A percentile compares a stretch with the other conserved stretches of the same genome.
Evolutionary conservation across 2,797 vertebrate species (phyloP).

Genomic region (Sparidentex hasta): DNA sequence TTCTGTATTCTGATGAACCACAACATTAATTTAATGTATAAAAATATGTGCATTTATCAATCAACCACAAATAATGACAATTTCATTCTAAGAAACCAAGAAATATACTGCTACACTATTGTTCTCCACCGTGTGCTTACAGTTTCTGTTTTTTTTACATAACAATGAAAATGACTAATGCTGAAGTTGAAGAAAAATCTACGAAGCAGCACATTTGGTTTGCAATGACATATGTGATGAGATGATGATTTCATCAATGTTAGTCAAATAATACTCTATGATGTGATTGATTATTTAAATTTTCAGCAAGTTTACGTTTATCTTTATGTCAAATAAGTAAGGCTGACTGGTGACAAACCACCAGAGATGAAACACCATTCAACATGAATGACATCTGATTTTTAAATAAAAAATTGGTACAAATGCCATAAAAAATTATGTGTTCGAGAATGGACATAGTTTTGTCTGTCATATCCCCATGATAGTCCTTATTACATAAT

Average conservation of each 20-base stretch:
- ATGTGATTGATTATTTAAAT: constrained; percentile 17
- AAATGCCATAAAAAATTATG: constrained; percentile 28
- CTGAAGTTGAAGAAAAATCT: constrained; percentile 34
- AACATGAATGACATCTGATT: constrained; percentile 75
- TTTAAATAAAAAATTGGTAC: constrained; percentile 41
- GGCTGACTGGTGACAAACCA: constrained; percentile 67
- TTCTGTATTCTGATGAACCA: constrained; percentile 34
- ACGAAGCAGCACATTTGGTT: constrained; percentile 57
- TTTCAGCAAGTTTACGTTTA: constrained; percentile 25
- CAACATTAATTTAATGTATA: constrained; percentile 48
- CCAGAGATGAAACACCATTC: constrained; percentile 68
- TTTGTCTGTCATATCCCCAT: constrained; percentile 20
- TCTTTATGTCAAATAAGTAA: constrained; percentile 49
- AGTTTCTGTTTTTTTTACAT: constrained; percentile 12
- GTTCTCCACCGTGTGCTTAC: constrained; percentile 23
- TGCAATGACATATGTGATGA: constrained; percentile 29
- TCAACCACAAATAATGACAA: constrained; percentile 30
- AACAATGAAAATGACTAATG: constrained; percentile 15
- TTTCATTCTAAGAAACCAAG: constrained; percentile 33
- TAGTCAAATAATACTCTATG: constrained; percentile 21
- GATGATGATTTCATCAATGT: background rate
- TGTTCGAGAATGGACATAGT: constrained; percentile 50
- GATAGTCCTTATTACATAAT: constrained; percentile 27
- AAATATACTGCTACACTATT: constrained; percentile 10
- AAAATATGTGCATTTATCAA: constrained; percentile 53